Percentiles rank a stretch among this genome's conserved stretches.
Evolutionary conservation across 1,140 invertebrate genomes (phyloP).

Genomic region (Ostrea denselamellosa): DNA sequence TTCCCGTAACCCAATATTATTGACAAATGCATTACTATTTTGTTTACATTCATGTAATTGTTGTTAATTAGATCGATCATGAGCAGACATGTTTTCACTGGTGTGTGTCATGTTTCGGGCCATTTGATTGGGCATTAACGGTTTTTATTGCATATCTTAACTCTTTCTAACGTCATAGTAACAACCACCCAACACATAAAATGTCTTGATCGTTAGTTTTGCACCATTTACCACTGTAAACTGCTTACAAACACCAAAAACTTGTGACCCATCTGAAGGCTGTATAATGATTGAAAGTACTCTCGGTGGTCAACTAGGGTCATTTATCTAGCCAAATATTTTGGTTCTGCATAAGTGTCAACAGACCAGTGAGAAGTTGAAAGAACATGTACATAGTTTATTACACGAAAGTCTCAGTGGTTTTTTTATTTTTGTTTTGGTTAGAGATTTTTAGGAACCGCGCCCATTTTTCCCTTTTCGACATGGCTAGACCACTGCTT

Average conservation of each 20-base stretch:
- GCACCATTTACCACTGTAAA: neutral
- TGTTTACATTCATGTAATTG: slow-evolving; percentile 34
- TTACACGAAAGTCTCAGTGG: too few relatives aligned
- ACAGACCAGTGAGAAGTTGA: too few relatives aligned
- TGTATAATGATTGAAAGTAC: neutral
- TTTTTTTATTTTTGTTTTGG: too few relatives aligned
- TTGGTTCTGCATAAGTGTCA: neutral
- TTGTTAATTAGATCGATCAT: slow-evolving; percentile 25
- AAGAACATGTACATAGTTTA: too few relatives aligned
- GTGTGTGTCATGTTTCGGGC: neutral
- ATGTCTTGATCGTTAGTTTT: neutral
- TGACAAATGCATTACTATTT: neutral
- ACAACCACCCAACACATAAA: neutral
- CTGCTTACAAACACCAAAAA: neutral
- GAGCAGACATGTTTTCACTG: slow-evolving; percentile 9
- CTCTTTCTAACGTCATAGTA: slow-evolving; percentile 3
- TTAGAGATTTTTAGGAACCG: neutral
- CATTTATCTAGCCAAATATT: neutral
- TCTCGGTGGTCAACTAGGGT: neutral
- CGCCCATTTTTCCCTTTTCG: neutral
- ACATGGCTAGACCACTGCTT: neutral
- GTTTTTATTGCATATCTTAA: neutral
- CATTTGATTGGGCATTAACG: neutral
- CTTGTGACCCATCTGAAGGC: neutral
- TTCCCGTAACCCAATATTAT: neutral